These are phyloP conservation scores for Leptodactylus fuscus DNA, from an alignment of 2,113 vertebrate species.

Conservation along the genomic window DNA sequence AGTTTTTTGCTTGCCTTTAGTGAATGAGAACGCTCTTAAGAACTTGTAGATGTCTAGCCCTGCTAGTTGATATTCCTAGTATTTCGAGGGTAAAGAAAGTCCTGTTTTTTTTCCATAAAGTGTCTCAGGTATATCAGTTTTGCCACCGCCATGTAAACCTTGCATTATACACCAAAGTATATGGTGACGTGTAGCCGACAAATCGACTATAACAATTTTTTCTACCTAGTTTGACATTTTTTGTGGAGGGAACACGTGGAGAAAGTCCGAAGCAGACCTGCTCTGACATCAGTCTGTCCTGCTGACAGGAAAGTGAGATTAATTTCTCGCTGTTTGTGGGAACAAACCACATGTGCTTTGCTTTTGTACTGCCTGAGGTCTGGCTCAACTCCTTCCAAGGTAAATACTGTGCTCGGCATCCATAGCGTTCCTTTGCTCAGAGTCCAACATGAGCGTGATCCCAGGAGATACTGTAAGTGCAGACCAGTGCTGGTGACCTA, in stretches of 20 bases:
- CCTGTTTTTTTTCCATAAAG: no score
- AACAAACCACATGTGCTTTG: conserved; percentile 53
- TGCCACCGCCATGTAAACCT: not conserved
- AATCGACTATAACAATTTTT: not conserved
- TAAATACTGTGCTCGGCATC: conserved; percentile 35
- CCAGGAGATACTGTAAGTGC: conserved; percentile 22
- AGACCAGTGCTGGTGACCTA: not conserved
- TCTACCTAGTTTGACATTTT: not conserved
- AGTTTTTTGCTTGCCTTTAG: no score
- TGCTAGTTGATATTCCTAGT: no score
- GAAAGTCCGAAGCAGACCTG: not conserved
- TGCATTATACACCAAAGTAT: not conserved
- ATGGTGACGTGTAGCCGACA: not conserved
- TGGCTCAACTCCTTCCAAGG: conserved; percentile 24
- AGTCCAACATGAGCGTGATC: conserved; percentile 17
- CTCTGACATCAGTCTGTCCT: conserved; percentile 38
- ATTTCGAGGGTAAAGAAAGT: no score
- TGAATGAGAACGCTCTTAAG: no score
- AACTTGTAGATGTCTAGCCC: no score
- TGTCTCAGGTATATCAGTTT: no score
- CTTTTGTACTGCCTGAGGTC: conserved; percentile 39
- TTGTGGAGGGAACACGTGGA: conserved; percentile 15
- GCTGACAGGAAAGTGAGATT: conserved; percentile 35
- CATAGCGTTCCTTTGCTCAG: not conserved
- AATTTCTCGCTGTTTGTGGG: conserved; percentile 37